These are phyloP conservation scores for Tetrapedia diversipes DNA, from an alignment of 2,888 invertebrate species.

Conservation along the genomic window DNA sequence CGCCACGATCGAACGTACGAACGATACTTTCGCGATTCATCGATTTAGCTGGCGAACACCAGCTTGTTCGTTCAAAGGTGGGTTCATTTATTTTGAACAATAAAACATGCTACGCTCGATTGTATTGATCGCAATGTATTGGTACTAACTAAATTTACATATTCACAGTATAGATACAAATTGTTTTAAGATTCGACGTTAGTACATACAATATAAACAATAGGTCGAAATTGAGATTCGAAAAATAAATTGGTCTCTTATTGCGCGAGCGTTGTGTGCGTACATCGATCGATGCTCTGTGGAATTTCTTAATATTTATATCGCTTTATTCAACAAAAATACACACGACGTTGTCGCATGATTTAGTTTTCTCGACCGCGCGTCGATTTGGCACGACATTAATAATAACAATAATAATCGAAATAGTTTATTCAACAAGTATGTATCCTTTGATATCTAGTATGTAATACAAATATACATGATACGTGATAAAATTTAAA, in stretches of 20 bases:
- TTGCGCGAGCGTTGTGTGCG: slow-evolving; percentile 4
- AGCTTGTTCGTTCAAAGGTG: background rate
- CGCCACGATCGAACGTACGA: background rate
- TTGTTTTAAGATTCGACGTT: slow-evolving; percentile 33
- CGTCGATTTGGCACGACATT: slow-evolving; percentile 38
- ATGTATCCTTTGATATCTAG: no score
- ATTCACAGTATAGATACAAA: slow-evolving; percentile 78
- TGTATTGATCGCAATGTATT: slow-evolving; percentile 69
- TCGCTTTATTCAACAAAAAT: no score
- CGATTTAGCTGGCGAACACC: background rate
- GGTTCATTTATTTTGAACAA: slow-evolving; percentile 12
- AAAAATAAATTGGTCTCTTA: slow-evolving; percentile 54
- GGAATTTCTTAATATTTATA: background rate
- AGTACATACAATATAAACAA: slow-evolving; percentile 65
- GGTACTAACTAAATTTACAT: slow-evolving; percentile 70
- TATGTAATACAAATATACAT: no score
- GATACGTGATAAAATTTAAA: no score
- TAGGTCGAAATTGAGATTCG: slow-evolving; percentile 60
- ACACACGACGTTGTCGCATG: no score
- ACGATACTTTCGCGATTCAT: background rate
- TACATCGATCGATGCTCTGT: background rate
- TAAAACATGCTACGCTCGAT: slow-evolving; percentile 33
- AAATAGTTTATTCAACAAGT: no score
- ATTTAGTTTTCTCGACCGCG: background rate
- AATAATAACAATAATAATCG: no score